phyloP scores from a whole-genome alignment of 2,797 vertebrate genomes.

The Ambastaia sidthimunki region DNA sequence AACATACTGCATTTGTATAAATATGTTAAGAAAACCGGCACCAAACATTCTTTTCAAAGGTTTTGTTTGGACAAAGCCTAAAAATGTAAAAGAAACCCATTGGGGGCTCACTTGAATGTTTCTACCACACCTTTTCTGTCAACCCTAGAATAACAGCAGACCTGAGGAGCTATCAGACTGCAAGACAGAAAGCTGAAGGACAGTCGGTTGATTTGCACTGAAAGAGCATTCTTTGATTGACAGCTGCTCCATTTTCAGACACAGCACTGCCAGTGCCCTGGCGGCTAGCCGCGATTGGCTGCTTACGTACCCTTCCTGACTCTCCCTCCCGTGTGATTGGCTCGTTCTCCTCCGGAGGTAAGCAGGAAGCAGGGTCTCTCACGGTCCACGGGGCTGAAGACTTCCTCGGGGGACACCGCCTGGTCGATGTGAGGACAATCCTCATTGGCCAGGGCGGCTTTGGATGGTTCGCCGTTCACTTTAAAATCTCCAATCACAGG shows the following conservation, averaged over 20 bases:
- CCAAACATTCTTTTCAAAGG: constrained; percentile 1
- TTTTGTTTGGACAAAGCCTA: constrained; percentile 27
- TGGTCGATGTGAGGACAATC: constrained; percentile 99
- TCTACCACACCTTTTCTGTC: constrained; percentile 14
- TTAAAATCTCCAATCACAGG: constrained; percentile 90
- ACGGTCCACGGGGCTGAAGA: constrained; percentile 96
- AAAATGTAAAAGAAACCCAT: not conserved
- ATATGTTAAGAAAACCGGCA: constrained; percentile 1
- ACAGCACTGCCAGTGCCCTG: constrained; percentile 46
- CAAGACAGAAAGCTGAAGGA: constrained; percentile 27
- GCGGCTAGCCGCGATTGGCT: constrained; percentile 72
- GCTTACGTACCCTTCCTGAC: constrained; percentile 99
- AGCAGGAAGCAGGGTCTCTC: constrained; percentile 99
- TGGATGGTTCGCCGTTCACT: constrained; percentile 97
- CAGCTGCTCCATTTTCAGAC: constrained; percentile 48
- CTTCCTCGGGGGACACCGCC: constrained; percentile 98
- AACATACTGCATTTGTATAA: constrained; percentile 1
- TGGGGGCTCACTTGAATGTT: constrained; percentile 21
- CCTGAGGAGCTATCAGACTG: constrained; percentile 29
- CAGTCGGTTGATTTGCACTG: constrained; percentile 36
- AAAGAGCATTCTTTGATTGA: constrained; percentile 39
- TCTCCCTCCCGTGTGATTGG: constrained; percentile 96
- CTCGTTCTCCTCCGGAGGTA: constrained; percentile 91
- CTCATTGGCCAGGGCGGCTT: constrained; percentile 98
- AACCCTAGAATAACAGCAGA: constrained; percentile 34